Evolutionary conservation across 1,140 invertebrate species (phyloP).

Genomic region (Drosophila equinoxialis): DNA sequence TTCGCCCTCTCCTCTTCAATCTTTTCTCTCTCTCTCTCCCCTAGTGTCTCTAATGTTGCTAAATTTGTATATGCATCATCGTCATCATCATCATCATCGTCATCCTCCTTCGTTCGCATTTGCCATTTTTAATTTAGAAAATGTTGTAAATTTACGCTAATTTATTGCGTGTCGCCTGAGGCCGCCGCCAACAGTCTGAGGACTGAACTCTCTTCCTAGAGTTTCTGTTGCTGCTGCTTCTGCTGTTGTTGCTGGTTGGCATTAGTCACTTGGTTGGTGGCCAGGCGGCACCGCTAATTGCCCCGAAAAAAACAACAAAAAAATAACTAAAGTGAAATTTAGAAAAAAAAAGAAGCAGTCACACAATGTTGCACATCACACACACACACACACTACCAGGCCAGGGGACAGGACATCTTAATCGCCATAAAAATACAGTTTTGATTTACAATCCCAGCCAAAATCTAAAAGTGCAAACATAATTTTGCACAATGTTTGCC

Average conservation of each 20-base stretch:
- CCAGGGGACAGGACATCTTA: conserved; percentile 54
- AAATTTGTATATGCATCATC: conserved; percentile 64
- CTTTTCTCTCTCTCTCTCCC: not conserved
- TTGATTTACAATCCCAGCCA: conserved; percentile 64
- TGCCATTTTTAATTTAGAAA: conserved; percentile 81
- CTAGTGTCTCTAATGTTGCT: conserved; percentile 57
- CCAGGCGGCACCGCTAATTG: conserved; percentile 48
- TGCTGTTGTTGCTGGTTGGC: conserved; percentile 27
- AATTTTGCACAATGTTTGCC: conserved; percentile 47
- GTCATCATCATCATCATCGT: conserved; percentile 42
- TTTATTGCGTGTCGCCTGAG: conserved; percentile 77
- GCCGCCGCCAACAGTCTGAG: conserved; percentile 36
- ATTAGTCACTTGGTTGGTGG: conserved; percentile 61
- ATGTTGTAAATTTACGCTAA: conserved; percentile 81
- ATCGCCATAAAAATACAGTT: conserved; percentile 70
- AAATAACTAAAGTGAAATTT: not conserved
- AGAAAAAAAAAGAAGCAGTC: not conserved
- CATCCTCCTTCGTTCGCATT: conserved; percentile 24
- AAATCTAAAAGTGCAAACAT: conserved; percentile 59
- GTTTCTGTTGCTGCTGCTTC: conserved; percentile 25
- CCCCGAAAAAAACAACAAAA: conserved; percentile 20
- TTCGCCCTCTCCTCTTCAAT: conserved; percentile 11
- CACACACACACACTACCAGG: conserved; percentile 30
- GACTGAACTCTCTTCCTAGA: conserved; percentile 1
- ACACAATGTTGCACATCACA: conserved; percentile 22